Evolutionary conservation across 1,140 invertebrate genomes (phyloP), one percentile per base, ranked within the genome.

Genomic region (Heliconius melpomene): DNA sequence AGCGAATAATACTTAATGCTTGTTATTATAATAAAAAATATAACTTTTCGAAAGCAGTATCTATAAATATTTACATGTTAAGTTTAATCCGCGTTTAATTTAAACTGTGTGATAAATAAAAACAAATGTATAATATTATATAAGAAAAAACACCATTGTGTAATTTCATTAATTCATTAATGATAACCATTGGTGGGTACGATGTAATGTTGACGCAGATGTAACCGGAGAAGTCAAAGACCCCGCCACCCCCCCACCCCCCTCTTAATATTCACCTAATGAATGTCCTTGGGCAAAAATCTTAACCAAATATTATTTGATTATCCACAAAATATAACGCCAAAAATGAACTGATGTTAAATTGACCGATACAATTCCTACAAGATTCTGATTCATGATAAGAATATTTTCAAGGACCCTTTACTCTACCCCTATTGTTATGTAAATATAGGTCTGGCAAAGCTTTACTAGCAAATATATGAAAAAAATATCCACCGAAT

Each of bases 311-410:
- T 23, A 74, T 50, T 23, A 57, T 77, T 77, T 87, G 80, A 84
- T 85, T 85, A 86, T 86, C 82, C 84, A 84, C 72, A 83, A 85
- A 89, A 85, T 85, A 82, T 83, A 78, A 83, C 84, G 83, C 83
- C 83, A 85, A 80, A 85, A 88, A 87, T 84, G 57, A 57, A 81
- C 72, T 78, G 80, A 75, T 75, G 81, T 79, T 80, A 89, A 88
- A 90, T 87, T 90, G 87, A 88, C 88, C 89, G 88, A 89, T 85
- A 89, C 89, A 91, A 90, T 87, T 88, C 86, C 86, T 83, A 86
- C 84, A 86, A 86, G 88, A 89, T 87, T 85, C 86, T 60, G 80
- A 87, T 83, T 85, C 85, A 85, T 89, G 83, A 89, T 87, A 89
- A 87, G 87, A 91, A 89, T 89, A 91, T 85, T 87, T 88, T 83